Conservation (phyloP, 2,888 invertebrate species). For the Drosophila stalkeri region DNA sequence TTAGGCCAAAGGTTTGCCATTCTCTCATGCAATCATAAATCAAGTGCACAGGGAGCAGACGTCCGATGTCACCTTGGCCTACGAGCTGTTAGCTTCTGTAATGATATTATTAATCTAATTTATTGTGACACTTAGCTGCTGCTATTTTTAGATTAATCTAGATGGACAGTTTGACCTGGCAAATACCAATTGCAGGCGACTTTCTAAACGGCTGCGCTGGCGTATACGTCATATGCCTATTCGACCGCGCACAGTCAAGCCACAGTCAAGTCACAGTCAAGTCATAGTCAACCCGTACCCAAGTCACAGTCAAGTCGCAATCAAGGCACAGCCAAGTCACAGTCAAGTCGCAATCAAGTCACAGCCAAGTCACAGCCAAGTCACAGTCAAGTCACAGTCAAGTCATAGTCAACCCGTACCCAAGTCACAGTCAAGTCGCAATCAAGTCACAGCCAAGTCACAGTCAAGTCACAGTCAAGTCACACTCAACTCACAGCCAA, state of each 20-base stretch:
- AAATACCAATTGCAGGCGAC: not conserved
- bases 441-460: constrained; percentile 3
- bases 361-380: not conserved
- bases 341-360: constrained; percentile 5
- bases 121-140: not conserved
- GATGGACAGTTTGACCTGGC: not conserved
- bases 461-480: not conserved
- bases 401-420: not conserved
- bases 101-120: constrained; percentile 2
- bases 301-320: not conserved
- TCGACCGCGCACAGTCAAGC: constrained; percentile 7
- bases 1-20: not conserved
- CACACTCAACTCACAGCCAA: not conserved
- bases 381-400: not conserved
- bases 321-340: constrained; percentile 13
- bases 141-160: constrained; percentile 8
- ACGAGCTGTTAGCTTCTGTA: not conserved
- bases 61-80: not conserved
- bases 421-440: not conserved
- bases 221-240: constrained; percentile 49
- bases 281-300: no score
- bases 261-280: constrained; percentile 1
- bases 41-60: not conserved
- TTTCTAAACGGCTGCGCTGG: constrained; percentile 6
- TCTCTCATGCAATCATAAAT: not conserved